Evolutionary conservation across 2,113 vertebrate genomes (phyloP), one percentile per base, ranked within the genome.

Genomic region (Cardinalis cardinalis): DNA sequence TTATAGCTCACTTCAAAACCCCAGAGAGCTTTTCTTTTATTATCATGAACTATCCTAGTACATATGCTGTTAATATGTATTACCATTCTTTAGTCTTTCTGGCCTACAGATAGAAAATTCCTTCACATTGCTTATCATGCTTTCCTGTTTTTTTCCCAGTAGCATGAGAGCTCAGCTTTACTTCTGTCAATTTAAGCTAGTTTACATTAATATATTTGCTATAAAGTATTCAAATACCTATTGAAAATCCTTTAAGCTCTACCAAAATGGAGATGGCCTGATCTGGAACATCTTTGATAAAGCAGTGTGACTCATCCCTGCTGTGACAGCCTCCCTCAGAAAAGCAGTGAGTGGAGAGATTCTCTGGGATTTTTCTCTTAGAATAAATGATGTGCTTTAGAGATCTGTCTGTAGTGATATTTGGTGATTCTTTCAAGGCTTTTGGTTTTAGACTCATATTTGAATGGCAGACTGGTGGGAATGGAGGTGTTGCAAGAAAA

Each of bases 261-360:
- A 41, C 31, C 25, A 49, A 75, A 86, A 89, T 61, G 87, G 70
- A 87, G 53, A 61, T 69, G 66, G 19, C n/a, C 55, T 76, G 34
- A 75, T 94, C 56, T 88, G 81, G 66, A 94, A n/a, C 12, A 36
- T 59, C 29, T 90, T 70, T 90, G 52, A 58, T 79, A 92, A 92
- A 87, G 15, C 28, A 66, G 20, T 4, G 2, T 84, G 74, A 94
- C 61, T 93, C 88, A 88, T 75, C 31, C 12, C 15, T 77, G 34
- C 41, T 65, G 5, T 63, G 58, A 60, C 56, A 49, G 36, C 26
- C 75, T 44, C 36, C 34, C 36, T 84, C 44, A 70, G 41, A 71
- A 80, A 56, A 64, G 25, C 53, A 91, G 12, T 6, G 15, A 85
- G 18, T 60, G 52, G 40, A 77, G 40, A 55, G 29, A 46, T 34